Conservation (phyloP, 2,888 invertebrate genomes). For the Uropetala carovei region DNA sequence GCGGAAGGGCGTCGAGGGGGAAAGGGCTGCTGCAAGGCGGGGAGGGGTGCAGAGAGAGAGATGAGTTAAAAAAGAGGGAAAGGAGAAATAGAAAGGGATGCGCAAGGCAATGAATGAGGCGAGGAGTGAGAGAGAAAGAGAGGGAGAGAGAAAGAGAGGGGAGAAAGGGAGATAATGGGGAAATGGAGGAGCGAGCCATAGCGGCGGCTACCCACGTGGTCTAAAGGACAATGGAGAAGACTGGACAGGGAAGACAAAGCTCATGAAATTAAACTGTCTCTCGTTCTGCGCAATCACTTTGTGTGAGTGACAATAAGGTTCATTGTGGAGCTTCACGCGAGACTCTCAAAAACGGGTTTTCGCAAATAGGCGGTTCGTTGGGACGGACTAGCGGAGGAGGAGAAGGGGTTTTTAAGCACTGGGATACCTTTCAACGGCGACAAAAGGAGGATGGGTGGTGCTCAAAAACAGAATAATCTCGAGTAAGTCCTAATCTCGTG, state of each 20-base stretch:
- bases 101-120: not conserved
- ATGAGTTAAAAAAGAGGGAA: not conserved
- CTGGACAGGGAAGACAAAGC: constrained; percentile 57
- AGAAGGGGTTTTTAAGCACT: constrained; percentile 9
- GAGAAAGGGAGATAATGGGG: not conserved
- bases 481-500: constrained; percentile 19
- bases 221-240: constrained; percentile 28
- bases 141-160: not conserved
- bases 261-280: constrained; percentile 64
- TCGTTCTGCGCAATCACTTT: constrained; percentile 62
- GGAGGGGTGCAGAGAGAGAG: not conserved
- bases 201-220: constrained; percentile 42
- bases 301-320: constrained; percentile 59
- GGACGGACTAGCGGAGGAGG: not conserved
- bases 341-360: constrained; percentile 55
- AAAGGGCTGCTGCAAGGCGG: not conserved
- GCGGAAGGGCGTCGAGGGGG: not conserved
- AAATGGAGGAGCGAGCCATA: not conserved
- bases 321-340: constrained; percentile 56
- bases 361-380: constrained; percentile 36
- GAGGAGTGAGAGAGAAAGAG: not conserved
- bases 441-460: constrained; percentile 19
- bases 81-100: not conserved
- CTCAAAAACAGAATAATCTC: constrained; percentile 35
- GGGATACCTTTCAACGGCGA: constrained; percentile 26